phyloP scores from a whole-genome alignment of 2,113 vertebrate species.

The Chrysochloris asiatica region DNA sequence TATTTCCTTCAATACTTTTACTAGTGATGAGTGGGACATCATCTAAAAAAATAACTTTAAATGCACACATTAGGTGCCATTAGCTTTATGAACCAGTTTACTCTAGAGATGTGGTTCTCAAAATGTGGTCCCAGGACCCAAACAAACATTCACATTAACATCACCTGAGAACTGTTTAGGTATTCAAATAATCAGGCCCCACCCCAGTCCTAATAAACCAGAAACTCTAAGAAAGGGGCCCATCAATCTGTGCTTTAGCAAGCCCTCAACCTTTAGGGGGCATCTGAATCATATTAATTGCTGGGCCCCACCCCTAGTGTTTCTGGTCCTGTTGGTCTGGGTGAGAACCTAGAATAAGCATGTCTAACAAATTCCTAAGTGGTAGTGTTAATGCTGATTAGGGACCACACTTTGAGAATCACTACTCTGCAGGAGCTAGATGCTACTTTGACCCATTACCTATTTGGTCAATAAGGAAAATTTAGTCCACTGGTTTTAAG shows the following conservation, averaged over 20 bases:
- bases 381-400: constrained; percentile 1
- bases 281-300: neutral
- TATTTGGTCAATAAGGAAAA: constrained; percentile 44
- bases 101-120: constrained; percentile 12
- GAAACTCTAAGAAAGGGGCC: constrained; percentile 5
- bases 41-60: constrained; percentile 23
- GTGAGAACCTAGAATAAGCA: neutral
- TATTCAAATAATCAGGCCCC: neutral
- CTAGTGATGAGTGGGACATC: constrained; percentile 29
- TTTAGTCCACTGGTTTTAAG: constrained; percentile 49
- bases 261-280: constrained; percentile 1
- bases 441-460: constrained; percentile 42
- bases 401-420: constrained; percentile 32
- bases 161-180: neutral
- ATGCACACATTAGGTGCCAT: constrained; percentile 30
- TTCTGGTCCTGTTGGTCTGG: constrained; percentile 10
- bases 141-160: constrained; percentile 1
- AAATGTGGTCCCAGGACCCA: neutral
- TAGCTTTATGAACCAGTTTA: constrained; percentile 41
- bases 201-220: constrained; percentile 5
- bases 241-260: constrained; percentile 33
- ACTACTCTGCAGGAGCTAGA: constrained; percentile 38
- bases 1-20: constrained; percentile 35
- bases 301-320: neutral
- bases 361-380: constrained; percentile 39